Percentiles rank a stretch among this genome's conserved stretches.
Conservation (phyloP, 2,888 invertebrate genomes). For the Ennomos fuscantarius region DNA sequence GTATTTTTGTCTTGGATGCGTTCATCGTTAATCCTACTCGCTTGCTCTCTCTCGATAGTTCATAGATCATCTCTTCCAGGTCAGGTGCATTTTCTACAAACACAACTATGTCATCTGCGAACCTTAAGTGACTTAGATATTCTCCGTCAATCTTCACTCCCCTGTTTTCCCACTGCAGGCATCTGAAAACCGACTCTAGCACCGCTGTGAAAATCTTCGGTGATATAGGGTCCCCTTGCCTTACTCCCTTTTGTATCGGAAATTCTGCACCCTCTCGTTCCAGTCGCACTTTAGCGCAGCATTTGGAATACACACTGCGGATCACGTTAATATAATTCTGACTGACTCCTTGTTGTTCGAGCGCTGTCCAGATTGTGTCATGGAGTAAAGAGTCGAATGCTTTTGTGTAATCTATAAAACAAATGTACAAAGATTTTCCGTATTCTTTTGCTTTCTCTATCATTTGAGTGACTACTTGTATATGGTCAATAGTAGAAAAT, state of each 20-base stretch:
- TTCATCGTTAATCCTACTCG: neutral
- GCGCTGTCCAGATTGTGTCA: slow-evolving; percentile 2
- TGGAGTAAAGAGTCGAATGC: neutral
- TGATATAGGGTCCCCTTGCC: too few relatives aligned
- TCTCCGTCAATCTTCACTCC: neutral
- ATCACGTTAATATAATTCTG: slow-evolving; percentile 1
- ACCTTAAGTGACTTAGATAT: neutral
- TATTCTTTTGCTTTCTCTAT: too few relatives aligned
- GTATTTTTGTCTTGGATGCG: neutral
- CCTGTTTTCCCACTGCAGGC: too few relatives aligned
- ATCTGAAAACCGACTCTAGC: too few relatives aligned
- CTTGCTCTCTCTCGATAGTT: neutral
- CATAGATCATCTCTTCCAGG: neutral
- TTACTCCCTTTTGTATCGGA: neutral
- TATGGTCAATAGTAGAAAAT: slow-evolving; percentile 39
- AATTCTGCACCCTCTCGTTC: neutral
- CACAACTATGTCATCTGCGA: neutral
- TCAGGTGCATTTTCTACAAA: neutral
- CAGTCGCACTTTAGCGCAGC: neutral
- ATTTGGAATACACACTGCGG: neutral
- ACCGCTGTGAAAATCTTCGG: too few relatives aligned
- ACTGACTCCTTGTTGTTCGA: neutral
- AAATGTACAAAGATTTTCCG: too few relatives aligned
- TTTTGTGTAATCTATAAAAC: too few relatives aligned
- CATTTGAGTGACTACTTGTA: slow-evolving; percentile 28